Evolutionary conservation across 2,797 vertebrate species (phyloP).

Genomic region (Gymnothorax reevesii): DNA sequence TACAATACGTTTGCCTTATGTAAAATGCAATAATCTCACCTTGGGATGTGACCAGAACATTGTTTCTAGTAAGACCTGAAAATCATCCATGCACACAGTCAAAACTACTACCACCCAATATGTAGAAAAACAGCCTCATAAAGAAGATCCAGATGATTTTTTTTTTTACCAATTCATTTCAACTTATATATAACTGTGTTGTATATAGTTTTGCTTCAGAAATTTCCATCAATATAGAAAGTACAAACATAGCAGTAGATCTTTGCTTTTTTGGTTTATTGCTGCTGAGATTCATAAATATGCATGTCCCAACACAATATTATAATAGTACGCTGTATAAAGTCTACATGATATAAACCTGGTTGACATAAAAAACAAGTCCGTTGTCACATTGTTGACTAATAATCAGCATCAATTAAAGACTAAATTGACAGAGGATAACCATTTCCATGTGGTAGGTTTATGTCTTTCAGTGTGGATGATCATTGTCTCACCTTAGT

Average conservation of each 20-base stretch:
- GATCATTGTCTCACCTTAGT: conserved; percentile 68
- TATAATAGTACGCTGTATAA: not conserved
- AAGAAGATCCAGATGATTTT: not conserved
- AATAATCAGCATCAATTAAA: not conserved
- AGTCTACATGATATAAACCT: not conserved
- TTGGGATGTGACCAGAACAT: not conserved
- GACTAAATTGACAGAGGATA: not conserved
- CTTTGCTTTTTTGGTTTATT: no score
- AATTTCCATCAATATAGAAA: not conserved
- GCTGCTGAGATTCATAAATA: not conserved
- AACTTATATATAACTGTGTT: not conserved
- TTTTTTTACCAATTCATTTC: not conserved
- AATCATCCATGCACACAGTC: not conserved
- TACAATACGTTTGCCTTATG: no score
- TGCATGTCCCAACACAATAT: not conserved
- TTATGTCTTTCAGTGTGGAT: not conserved
- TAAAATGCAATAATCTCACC: not conserved
- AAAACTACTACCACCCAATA: not conserved
- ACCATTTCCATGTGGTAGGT: not conserved
- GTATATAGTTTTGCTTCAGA: not conserved
- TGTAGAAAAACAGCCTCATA: not conserved
- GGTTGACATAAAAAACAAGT: not conserved
- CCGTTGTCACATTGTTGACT: not conserved
- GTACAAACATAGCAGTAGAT: not conserved
- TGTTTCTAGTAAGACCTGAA: not conserved